Evolutionary conservation across 2,113 vertebrate genomes (phyloP).

Genomic region (Mungos mungo): DNA sequence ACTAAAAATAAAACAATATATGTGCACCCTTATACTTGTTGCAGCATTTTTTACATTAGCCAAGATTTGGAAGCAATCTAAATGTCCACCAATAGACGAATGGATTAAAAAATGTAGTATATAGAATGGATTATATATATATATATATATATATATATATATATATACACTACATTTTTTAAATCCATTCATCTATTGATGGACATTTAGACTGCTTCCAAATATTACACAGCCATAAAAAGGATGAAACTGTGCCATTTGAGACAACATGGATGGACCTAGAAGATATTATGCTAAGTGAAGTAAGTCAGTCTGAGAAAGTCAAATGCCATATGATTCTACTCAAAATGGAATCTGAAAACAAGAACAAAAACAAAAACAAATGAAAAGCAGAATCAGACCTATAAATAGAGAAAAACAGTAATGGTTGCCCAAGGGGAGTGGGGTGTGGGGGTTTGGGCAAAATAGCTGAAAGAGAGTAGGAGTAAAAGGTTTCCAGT

Average conservation of each 20-base stretch:
- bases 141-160: no score
- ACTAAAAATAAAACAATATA: slow-evolving; percentile 13
- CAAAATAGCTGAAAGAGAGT: not conserved
- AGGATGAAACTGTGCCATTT: not conserved
- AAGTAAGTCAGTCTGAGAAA: not conserved
- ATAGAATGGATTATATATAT: no score
- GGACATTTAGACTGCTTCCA: no score
- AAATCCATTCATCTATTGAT: no score
- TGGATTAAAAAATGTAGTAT: not conserved
- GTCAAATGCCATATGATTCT: not conserved
- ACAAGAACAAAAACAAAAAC: not conserved
- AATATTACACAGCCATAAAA: not conserved
- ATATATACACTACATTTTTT: no score
- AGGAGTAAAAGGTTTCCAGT: not conserved
- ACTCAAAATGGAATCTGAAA: not conserved
- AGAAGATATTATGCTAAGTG: not conserved
- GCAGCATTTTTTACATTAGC: not conserved
- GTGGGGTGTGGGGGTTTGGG: not conserved
- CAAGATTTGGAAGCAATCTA: not conserved
- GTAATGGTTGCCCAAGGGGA: not conserved
- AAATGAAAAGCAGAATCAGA: not conserved
- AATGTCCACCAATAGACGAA: not conserved
- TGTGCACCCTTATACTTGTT: not conserved
- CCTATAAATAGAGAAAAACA: not conserved
- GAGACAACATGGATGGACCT: no score